Conservation (phyloP, 2,113 vertebrate genomes). For the Mus pahari region DNA sequence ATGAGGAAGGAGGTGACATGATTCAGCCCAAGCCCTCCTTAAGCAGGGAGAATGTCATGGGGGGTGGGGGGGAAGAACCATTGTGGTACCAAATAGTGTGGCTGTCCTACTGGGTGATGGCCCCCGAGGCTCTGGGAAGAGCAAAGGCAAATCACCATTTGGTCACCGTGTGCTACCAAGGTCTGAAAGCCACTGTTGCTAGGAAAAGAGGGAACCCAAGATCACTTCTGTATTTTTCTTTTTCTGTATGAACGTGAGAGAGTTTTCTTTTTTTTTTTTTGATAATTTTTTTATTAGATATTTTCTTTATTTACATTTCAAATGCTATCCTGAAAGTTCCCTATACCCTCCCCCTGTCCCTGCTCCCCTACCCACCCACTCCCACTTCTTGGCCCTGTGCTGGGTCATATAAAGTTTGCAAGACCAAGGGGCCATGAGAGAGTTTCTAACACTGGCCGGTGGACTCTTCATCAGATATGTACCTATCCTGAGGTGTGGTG, state of each 20-base stretch:
- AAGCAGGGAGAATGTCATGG: not conserved
- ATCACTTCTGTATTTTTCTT: constrained; percentile 10
- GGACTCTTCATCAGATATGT: not conserved
- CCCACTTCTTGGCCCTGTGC: too few relatives aligned
- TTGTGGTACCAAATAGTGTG: not conserved
- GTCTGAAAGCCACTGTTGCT: not conserved
- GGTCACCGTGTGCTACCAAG: not conserved
- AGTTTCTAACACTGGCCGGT: not conserved
- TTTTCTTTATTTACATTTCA: too few relatives aligned
- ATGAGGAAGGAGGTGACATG: not conserved
- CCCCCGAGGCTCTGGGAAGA: not conserved
- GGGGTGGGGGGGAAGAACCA: not conserved
- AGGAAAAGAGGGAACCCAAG: not conserved
- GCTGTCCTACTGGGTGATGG: not conserved
- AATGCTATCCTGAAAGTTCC: too few relatives aligned
- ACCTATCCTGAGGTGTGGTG: not conserved
- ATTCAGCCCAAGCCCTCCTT: not conserved
- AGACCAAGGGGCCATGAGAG: too few relatives aligned
- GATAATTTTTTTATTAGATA: too few relatives aligned
- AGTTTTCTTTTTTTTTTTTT: not conserved
- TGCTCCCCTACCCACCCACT: too few relatives aligned
- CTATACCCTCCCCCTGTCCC: too few relatives aligned
- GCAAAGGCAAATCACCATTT: not conserved
- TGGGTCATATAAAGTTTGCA: too few relatives aligned
- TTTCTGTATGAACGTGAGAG: not conserved